phyloP scores from a whole-genome alignment of 1,140 invertebrate species.

The Brachystomella parvula region DNA sequence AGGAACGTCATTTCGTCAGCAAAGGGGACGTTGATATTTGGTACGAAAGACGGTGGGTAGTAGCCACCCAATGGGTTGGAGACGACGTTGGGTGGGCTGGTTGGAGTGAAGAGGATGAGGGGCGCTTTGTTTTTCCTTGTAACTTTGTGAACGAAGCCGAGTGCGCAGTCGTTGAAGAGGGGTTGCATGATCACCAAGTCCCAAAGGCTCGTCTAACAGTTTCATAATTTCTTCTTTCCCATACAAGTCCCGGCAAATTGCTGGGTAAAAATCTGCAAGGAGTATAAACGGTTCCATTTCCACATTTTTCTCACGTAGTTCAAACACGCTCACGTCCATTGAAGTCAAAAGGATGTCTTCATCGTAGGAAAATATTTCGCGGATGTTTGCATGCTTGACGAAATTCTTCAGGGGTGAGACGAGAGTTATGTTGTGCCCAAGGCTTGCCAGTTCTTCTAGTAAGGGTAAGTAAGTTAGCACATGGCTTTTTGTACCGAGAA shows the following conservation, averaged over 20 bases:
- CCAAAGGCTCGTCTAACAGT: slow-evolving; percentile 8
- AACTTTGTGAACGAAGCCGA: slow-evolving; percentile 23
- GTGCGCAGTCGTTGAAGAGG: slow-evolving; percentile 22
- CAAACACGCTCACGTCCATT: no score
- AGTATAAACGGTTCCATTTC: neutral
- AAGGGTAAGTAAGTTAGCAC: slow-evolving; percentile 20
- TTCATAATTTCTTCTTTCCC: neutral
- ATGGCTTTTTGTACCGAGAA: slow-evolving; percentile 16
- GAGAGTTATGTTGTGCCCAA: slow-evolving; percentile 39
- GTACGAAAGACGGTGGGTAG: slow-evolving; percentile 19
- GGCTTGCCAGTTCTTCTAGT: slow-evolving; percentile 28
- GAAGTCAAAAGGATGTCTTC: no score
- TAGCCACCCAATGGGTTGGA: neutral
- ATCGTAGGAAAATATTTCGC: no score
- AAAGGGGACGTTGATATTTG: neutral
- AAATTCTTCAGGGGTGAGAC: slow-evolving; percentile 41
- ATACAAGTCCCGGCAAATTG: slow-evolving; percentile 7
- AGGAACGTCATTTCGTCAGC: slow-evolving; percentile 18
- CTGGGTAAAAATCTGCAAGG: neutral
- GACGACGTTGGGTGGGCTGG: neutral
- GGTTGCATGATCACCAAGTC: slow-evolving; percentile 12
- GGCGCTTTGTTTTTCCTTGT: slow-evolving; percentile 10
- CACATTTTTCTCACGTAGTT: neutral
- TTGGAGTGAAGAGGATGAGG: slow-evolving; percentile 12
- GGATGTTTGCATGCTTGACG: slow-evolving; percentile 13